phyloP scores from a whole-genome alignment of 2,888 invertebrate species.

The Agrotis exclamationis region DNA sequence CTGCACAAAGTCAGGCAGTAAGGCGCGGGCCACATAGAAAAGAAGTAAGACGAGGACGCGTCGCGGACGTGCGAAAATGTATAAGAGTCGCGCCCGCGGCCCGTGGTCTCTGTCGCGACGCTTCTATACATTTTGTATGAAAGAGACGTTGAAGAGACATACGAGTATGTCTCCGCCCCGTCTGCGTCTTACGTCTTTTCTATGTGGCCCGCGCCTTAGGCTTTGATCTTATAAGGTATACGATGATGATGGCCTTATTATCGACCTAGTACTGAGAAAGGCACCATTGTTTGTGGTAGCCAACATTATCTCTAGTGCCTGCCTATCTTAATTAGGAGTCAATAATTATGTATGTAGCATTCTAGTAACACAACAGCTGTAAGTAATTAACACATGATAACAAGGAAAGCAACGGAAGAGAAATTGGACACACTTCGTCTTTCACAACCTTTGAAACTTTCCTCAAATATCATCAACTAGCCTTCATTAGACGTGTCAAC shows the following conservation, averaged over 20 bases:
- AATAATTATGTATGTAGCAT: background rate
- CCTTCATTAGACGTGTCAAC: constrained; percentile 70
- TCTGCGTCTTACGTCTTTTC: too few species aligned
- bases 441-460: constrained; percentile 73
- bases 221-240: too few species aligned
- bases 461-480: constrained; percentile 74
- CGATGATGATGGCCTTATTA: background rate
- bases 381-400: constrained; percentile 11
- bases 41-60: too few species aligned
- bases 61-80: too few species aligned
- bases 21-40: too few species aligned
- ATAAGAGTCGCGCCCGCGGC: too few species aligned
- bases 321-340: background rate
- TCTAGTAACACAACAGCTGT: constrained; percentile 9
- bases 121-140: too few species aligned
- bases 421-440: constrained; percentile 71
- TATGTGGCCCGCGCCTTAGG: too few species aligned
- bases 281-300: background rate
- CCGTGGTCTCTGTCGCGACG: too few species aligned
- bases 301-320: background rate
- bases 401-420: constrained; percentile 55
- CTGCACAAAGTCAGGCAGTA: background rate
- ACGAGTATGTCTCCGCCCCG: too few species aligned
- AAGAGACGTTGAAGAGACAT: too few species aligned
- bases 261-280: background rate